These are phyloP conservation scores for Drosophila nigricruria DNA, from an alignment of 2,888 invertebrate genomes.

Conservation along the genomic window DNA sequence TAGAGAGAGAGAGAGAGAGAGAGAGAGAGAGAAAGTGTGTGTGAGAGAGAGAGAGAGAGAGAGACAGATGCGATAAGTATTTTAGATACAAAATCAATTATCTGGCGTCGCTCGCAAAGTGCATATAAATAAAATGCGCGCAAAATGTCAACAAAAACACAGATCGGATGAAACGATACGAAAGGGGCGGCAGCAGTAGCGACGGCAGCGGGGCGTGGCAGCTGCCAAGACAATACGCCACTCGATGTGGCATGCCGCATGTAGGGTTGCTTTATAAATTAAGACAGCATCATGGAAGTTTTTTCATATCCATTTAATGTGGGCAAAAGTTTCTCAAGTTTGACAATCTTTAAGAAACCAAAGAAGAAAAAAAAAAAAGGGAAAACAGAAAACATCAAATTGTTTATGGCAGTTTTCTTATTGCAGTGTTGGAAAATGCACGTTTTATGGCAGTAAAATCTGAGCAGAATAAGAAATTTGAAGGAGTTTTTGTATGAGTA, in stretches of 20 bases:
- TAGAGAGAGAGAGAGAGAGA: slow-evolving; percentile 32
- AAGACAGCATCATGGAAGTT: slow-evolving; percentile 11
- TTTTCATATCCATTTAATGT: background rate
- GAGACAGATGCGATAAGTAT: slow-evolving; percentile 27
- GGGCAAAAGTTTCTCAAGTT: slow-evolving; percentile 16
- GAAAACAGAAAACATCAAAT: background rate
- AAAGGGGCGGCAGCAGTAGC: background rate
- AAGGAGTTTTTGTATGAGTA: background rate
- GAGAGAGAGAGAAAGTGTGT: slow-evolving; percentile 5
- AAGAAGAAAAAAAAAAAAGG: background rate
- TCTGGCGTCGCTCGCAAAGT: slow-evolving; percentile 62
- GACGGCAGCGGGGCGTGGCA: background rate
- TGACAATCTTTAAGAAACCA: slow-evolving; percentile 18
- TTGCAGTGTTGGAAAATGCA: slow-evolving; percentile 5
- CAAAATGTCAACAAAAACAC: slow-evolving; percentile 77
- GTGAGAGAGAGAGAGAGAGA: background rate
- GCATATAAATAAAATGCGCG: slow-evolving; percentile 79
- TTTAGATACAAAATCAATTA: slow-evolving; percentile 56
- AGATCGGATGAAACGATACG: slow-evolving; percentile 1
- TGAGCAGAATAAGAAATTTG: background rate
- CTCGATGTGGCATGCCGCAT: slow-evolving; percentile 38
- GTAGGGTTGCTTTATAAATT: slow-evolving; percentile 53
- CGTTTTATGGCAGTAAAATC: background rate
- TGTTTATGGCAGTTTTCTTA: slow-evolving; percentile 12
- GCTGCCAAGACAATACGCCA: slow-evolving; percentile 31